Evolutionary conservation across 2,888 invertebrate genomes (phyloP), one percentile per base, ranked within the genome.

Genomic region (Drosophila vallismaia): DNA sequence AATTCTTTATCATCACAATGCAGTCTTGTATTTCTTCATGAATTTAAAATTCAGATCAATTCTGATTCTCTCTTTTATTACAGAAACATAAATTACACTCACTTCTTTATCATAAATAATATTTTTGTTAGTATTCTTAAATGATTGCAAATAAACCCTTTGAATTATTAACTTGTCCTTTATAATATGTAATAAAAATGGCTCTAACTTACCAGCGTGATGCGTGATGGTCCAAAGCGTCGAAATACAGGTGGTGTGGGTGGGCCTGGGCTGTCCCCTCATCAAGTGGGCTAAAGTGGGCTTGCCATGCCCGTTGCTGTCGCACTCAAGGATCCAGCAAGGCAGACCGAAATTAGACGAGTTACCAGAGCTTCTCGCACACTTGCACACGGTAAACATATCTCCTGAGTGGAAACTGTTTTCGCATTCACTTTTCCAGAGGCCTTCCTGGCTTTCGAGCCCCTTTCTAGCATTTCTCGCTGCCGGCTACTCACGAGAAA

Each of bases 201-300:
- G 19, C 19, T 19, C 19, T 19, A 19, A 19, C 19, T 19, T 19
- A 19, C 19, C 19, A 19, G 19, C 19, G 19, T 28, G 5, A n/a
- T 40, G 10, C 24, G 44, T 8, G 44, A 19, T 19, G 1, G 10
- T 44, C 29, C 14, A 40, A 29, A 33, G 10, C 8, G 19, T n/a
- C 8, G 10, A 7, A 14, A 19, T 19, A 19, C 1, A 36, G 26
- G 33, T 0, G 19, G 12, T 19, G 19, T 19, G 19, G 19, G 24
- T 7, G n/a, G 12, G 45, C 29, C 10, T 10, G n/a, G 9, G 24
- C 29, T 40, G 31, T 40, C 31, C 60, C 44, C 52, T 33, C 80
- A 78, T 82, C 81, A 84, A 86, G 87, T 80, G 71, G 87, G 74
- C 63, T 72, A 82, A 75, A 79, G 80, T 79, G 63, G 72, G 75